phyloP scores from a whole-genome alignment of 2,797 vertebrate species.

The Euthynnus affinis region DNA sequence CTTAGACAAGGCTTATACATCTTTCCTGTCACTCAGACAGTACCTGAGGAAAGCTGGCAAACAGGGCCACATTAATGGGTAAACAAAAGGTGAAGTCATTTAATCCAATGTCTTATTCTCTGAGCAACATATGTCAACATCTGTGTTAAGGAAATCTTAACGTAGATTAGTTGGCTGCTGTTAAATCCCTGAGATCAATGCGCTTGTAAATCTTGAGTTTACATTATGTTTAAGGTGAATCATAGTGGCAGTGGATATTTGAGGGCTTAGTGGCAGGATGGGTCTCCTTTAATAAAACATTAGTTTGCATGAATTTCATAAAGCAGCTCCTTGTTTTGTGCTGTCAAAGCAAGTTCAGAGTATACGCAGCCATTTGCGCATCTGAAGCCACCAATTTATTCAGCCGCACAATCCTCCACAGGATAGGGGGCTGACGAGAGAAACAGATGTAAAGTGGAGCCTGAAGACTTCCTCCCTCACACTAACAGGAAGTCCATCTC shows the following conservation, averaged over 20 bases:
- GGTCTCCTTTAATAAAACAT: not conserved
- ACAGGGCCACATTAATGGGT: conserved; percentile 9
- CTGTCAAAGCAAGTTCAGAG: conserved; percentile 4
- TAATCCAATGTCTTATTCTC: conserved; percentile 39
- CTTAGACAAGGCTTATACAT: conserved; percentile 58
- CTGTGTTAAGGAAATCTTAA: conserved; percentile 22
- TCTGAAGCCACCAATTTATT: conserved; percentile 24
- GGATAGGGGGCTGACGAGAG: conserved; percentile 44
- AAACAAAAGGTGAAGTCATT: conserved; percentile 59
- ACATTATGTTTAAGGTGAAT: conserved; percentile 29
- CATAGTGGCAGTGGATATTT: no score
- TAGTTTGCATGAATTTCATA: not conserved
- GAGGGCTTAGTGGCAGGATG: not conserved
- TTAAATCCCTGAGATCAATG: conserved; percentile 25
- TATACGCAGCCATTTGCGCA: not conserved
- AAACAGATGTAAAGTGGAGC: conserved; percentile 55
- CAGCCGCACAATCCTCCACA: conserved; percentile 13
- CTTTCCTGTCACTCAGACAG: conserved; percentile 56
- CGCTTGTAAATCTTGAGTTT: conserved; percentile 13
- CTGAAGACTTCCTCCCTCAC: conserved; percentile 53
- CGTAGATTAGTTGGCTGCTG: conserved; percentile 31
- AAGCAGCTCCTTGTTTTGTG: not conserved
- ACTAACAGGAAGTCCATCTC: conserved; percentile 65
- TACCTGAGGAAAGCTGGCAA: conserved; percentile 57
- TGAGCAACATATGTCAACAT: not conserved